Base-by-base conservation (phyloP, 2,113 vertebrate genomes). In the Osmerus eperlanus region DNA sequence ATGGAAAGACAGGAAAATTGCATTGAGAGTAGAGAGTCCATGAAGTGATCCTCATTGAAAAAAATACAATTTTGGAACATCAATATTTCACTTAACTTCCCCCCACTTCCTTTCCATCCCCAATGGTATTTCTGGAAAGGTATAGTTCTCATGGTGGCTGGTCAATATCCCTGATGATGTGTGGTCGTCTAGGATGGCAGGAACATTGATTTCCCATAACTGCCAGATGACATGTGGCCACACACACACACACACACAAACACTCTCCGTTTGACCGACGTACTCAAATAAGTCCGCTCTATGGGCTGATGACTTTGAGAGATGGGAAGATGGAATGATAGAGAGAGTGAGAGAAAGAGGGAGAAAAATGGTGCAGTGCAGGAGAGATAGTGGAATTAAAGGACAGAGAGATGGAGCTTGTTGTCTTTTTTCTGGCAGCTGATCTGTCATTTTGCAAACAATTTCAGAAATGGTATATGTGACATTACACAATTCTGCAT, bases 151-250 rank as follows among this genome's bases (percentile, higher is more conserved):
- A 84, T 85, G 79, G 78, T 25, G 18, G 36, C 65, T 65, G 65
- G 71, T 90, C 84, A 62, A 88, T 88, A 81, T 73, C 72, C 81
- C 77, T 72, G 76, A 85, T 88, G 83, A 88, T 83, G 77, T 78
- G 81, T 88, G 78, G 79, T 84, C 82, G 80, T 72, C 83, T 54
- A 12, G 72, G 78, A 77, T 85, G 82, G 84, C 78, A 21, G 36
- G 66, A 61, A 3, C 73, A 91, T 90, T 83, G 85, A 87, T 91
- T 91, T 89, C 71, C 83, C 75, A 81, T 91, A 84, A 86, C 74
- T 78, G 82, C 64, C 69, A 78, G 78, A 84, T 87, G 87, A 82
- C 82, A 87, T 85, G 86, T 78, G 82, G 84, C 83, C 74, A 70
- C 80, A 23, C 23, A 23, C 23, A 23, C 23, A 23, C 21, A 81